Evolutionary conservation across 2,888 invertebrate species (phyloP).

Genomic region (Dichetophora obliterata): DNA sequence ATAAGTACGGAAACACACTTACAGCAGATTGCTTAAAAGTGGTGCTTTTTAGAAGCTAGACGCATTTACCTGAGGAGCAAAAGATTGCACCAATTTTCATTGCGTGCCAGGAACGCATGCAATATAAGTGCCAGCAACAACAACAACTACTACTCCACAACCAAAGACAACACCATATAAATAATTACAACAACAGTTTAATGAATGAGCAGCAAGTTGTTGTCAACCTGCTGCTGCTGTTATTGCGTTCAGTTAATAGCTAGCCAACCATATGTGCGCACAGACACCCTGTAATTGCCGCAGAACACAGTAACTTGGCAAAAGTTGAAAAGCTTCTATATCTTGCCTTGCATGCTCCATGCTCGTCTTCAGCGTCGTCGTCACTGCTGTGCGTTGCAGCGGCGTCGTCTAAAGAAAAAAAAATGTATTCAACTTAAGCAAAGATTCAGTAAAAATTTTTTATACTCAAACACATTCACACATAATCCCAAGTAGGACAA

Average conservation of each 20-base stretch:
- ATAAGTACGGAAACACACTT: not conserved
- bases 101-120: not conserved
- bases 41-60: not conserved
- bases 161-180: not conserved
- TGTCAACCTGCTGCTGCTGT: not conserved
- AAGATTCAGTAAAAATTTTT: too few species aligned
- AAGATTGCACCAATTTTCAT: not conserved
- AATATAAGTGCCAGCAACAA: not conserved
- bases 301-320: not conserved
- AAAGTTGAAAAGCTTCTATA: not conserved
- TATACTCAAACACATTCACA: not conserved
- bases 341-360: not conserved
- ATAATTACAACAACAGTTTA: not conserved
- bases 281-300: slow-evolving; percentile 10
- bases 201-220: slow-evolving; percentile 1
- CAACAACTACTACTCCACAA: not conserved
- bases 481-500: slow-evolving; percentile 21
- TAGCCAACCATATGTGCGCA: not conserved
- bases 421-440: too few species aligned
- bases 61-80: not conserved
- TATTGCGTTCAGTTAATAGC: too few species aligned
- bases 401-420: too few species aligned
- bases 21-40: not conserved
- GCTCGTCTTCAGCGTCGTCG: too few species aligned
- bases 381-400: too few species aligned